phyloP scores from a whole-genome alignment of 2,113 vertebrate species.

The Pterocles orientalis region DNA sequence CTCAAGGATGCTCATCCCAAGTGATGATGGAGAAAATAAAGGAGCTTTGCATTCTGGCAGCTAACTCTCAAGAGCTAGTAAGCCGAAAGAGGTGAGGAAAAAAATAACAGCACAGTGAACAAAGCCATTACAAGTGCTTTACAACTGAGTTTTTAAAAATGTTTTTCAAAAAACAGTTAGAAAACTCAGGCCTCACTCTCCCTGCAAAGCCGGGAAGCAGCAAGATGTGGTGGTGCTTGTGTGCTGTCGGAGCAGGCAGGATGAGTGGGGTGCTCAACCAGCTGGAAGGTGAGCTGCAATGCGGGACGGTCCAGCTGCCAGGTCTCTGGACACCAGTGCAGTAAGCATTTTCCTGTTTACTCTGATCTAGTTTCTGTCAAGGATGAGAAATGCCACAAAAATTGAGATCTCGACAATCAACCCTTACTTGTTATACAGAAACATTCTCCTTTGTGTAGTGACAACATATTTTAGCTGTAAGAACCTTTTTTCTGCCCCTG shows the following conservation, averaged over 20 bases:
- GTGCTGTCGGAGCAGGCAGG: background rate
- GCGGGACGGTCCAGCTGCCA: background rate
- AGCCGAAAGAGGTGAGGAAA: background rate
- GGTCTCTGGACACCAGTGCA: background rate
- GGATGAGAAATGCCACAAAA: background rate
- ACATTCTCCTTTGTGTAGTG: background rate
- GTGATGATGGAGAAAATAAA: background rate
- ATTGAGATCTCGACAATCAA: background rate
- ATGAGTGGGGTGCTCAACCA: background rate
- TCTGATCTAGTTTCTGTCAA: background rate
- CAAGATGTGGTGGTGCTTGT: background rate
- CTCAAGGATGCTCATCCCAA: background rate
- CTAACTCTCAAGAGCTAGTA: background rate
- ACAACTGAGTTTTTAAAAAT: background rate
- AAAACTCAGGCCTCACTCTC: background rate
- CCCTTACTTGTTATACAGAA: background rate
- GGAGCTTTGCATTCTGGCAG: background rate
- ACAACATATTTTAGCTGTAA: background rate
- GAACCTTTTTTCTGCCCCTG: background rate
- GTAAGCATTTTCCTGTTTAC: background rate
- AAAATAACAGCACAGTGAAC: background rate
- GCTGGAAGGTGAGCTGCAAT: background rate
- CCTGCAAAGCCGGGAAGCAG: background rate
- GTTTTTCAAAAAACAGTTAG: accelerated
- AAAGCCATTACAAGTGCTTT: background rate